Conservation (phyloP, 2,797 vertebrate species). For the Mus minutoides region DNA sequence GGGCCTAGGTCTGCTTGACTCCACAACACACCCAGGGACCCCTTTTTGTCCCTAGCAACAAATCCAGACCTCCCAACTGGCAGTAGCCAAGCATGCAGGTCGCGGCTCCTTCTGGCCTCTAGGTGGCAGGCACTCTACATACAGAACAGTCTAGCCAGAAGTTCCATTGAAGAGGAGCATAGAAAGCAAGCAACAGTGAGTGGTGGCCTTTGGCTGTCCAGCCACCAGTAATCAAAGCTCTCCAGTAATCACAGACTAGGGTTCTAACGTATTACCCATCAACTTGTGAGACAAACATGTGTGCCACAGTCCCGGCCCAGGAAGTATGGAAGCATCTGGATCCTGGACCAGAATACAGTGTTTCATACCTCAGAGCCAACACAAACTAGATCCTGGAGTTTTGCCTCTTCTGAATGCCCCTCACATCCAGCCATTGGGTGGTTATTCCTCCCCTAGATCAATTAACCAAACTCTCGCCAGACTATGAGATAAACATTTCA, state of each 20-base stretch:
- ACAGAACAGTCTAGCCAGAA: background rate
- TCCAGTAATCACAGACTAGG: background rate
- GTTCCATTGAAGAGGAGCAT: background rate
- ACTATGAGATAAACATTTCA: background rate
- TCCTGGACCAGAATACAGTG: background rate
- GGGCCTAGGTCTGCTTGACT: background rate
- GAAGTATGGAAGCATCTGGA: background rate
- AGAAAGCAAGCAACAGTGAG: background rate
- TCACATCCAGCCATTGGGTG: background rate
- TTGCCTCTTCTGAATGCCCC: background rate
- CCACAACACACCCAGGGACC: background rate
- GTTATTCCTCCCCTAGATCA: too few relatives aligned
- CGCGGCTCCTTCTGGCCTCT: background rate
- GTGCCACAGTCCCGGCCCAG: background rate
- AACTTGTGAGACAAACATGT: background rate
- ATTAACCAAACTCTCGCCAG: background rate
- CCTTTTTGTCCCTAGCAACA: background rate
- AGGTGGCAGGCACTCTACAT: background rate
- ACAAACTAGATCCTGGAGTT: background rate
- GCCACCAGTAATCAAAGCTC: background rate
- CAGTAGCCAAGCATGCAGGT: background rate
- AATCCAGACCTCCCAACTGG: background rate
- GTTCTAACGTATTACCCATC: background rate
- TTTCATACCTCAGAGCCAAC: background rate
- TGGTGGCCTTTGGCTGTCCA: background rate